These are phyloP conservation scores for Oostethus manadensis DNA, from an alignment of 2,113 vertebrate species.

Conservation along the genomic window DNA sequence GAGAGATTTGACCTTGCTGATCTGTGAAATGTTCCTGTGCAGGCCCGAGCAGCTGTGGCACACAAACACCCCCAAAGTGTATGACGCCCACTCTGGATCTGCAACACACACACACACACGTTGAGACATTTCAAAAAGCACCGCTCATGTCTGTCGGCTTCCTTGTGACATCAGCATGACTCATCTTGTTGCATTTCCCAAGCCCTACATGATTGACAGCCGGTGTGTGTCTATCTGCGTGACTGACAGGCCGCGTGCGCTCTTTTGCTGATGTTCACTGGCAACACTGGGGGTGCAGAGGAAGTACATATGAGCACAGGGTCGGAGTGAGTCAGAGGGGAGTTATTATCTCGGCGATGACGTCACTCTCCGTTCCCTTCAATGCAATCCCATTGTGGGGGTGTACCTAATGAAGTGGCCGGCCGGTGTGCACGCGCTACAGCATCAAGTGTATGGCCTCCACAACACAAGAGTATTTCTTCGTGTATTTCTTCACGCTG, in stretches of 20 bases:
- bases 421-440: no score
- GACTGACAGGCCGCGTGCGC: no score
- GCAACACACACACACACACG: conserved; percentile 11
- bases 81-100: conserved; percentile 84
- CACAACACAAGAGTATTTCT: neutral
- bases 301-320: no score
- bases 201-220: neutral
- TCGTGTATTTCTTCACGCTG: neutral
- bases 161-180: neutral
- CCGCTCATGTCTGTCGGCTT: neutral
- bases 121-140: neutral
- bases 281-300: no score
- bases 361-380: no score
- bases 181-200: neutral
- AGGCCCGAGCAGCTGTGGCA: conserved; percentile 81
- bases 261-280: no score
- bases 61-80: conserved; percentile 82
- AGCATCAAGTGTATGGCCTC: no score
- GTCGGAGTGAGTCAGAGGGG: no score
- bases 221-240: no score
- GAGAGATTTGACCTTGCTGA: conserved; percentile 82
- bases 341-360: no score
- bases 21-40: conserved; percentile 78
- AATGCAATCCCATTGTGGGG: no score
- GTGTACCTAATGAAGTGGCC: no score